Base-by-base conservation (phyloP, 1,140 invertebrate genomes). In the Palaemon carinicauda region DNA sequence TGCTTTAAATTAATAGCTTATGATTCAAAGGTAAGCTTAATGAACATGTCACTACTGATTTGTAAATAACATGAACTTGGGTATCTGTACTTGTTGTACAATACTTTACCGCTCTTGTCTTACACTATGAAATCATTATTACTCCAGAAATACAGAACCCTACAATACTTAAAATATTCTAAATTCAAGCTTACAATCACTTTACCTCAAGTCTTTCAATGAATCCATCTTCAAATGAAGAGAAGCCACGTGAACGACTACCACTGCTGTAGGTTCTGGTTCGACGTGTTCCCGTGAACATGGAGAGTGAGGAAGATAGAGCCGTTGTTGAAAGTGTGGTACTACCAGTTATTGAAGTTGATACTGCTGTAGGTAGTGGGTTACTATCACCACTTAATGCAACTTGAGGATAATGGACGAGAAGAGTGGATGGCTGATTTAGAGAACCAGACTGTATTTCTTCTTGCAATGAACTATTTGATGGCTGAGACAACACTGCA, bases 381-480 rank as follows among this genome's bases (percentile, higher is more conserved):
- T 29, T 51, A 24, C 60, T 31, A 17, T 24, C 51, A 54, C 91
- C 91, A 29, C 27, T 41, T 54, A 29, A 51, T 52, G 50, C 27
- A 21, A 73, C 21, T 56, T 65, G 78, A 17, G 78, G 56, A n/a
- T 50, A 53, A 21, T 77, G 50, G 24, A 82, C 65, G 89, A 80
- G 60, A 78, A 91, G 89, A 73, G 90, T 88, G 71, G 90, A 82
- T 83, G 91, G 86, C 91, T 91, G 89, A 90, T 33, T 91, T 88
- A 56, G 91, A 91, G 33, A 92, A 92, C 53, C 90, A 75, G 81
- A 93, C 93, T 21, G 93, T 91, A 0, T 93, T 93, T 71, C 93
- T 92, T 87, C 93, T 69, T 75, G 80, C 12, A 73, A 51, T 1
- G 75, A 54, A 69, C 60, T 82, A 77, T 41, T 82, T 50, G 69